Base-by-base conservation (phyloP, 2,113 vertebrate species). In the Megaceryle maxima region DNA sequence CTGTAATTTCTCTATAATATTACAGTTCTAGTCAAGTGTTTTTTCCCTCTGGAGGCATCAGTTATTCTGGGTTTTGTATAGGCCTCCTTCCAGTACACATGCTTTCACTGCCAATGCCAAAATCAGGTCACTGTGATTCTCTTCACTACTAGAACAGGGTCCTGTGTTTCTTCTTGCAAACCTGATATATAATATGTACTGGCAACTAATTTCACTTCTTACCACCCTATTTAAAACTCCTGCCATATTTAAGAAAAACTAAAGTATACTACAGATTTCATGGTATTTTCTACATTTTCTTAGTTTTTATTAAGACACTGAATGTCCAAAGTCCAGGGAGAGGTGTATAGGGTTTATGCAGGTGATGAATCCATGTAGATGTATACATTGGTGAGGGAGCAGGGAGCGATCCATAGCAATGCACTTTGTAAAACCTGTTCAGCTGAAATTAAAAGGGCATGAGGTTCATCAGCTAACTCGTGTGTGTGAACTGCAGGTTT, bases 1-100 rank as follows among this genome's bases (percentile, higher is more conserved):
- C 96, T 92, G 78, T 97, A 97, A 97, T 96, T 97, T 92, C 90
- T 96, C 93, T 94, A 80, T 97, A 90, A 97, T 95, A 92, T 92
- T 96, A 79, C 67, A 82, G 78, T 92, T 96, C 89, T 87, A 91
- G 84, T 96, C 93, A 97, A 95, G 91, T 90, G 60, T 56, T 95
- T 83, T 92, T 96, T 92, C 95, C 93, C 97, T 88, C 67, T 60
- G 89, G 96, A 97, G 86, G 43, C 78, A 95, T 96, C 85, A 94
- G 83, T 96, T 95, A 92, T 89, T 96, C 35, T 7, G 77, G 63
- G 46, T 92, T 97, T 96, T 88, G 68, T 91, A 95, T 77, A 96
- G 91, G 74, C 79, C 51, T 87, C 56, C 51, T 55, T 72, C 66
- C 60, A 43, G 60, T 90, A 75, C 57, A 53, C 51, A 63, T 70